Evolutionary conservation across 1,140 invertebrate genomes (phyloP).

Genomic region (Helicorthomorpha holstii): DNA sequence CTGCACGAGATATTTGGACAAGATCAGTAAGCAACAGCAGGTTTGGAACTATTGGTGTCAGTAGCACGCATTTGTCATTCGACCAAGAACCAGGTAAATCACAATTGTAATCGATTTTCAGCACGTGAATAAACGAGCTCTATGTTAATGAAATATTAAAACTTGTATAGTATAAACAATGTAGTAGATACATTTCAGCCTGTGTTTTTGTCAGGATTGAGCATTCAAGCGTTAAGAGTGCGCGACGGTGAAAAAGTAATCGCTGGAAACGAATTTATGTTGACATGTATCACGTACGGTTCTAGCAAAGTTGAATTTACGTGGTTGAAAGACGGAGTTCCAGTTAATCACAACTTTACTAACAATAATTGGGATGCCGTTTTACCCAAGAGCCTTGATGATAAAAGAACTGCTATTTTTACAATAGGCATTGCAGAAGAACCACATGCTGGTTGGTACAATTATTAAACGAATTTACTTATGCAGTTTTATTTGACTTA

Average conservation of each 20-base stretch:
- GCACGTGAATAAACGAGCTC: no score
- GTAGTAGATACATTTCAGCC: background rate
- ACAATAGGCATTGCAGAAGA: slow-evolving; percentile 9
- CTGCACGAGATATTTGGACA: no score
- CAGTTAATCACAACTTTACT: slow-evolving; percentile 7
- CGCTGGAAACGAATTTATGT: slow-evolving; percentile 10
- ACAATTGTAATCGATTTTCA: no score
- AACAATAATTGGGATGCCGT: slow-evolving; percentile 10
- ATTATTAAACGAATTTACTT: no score
- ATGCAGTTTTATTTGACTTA: no score
- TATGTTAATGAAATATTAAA: no score
- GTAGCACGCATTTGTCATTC: no score
- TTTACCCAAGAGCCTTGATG: slow-evolving; percentile 12
- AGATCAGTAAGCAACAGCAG: no score
- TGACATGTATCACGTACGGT: slow-evolving; percentile 12
- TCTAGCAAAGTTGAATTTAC: slow-evolving; percentile 10
- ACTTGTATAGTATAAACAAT: no score
- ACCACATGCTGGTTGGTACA: slow-evolving; percentile 10
- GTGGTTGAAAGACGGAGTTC: slow-evolving; percentile 12
- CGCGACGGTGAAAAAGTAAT: slow-evolving; percentile 1
- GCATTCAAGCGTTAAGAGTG: slow-evolving; percentile 10
- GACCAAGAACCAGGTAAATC: no score
- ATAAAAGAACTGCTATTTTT: slow-evolving; percentile 12
- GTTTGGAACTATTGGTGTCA: no score
- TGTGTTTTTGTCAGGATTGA: slow-evolving; percentile 6